A percentile compares a stretch with the other conserved stretches of the same genome.
Evolutionary conservation across 53 echinoderm and acorn worm genomes (phyloP).

Genomic region (Pentamera pediparva): DNA sequence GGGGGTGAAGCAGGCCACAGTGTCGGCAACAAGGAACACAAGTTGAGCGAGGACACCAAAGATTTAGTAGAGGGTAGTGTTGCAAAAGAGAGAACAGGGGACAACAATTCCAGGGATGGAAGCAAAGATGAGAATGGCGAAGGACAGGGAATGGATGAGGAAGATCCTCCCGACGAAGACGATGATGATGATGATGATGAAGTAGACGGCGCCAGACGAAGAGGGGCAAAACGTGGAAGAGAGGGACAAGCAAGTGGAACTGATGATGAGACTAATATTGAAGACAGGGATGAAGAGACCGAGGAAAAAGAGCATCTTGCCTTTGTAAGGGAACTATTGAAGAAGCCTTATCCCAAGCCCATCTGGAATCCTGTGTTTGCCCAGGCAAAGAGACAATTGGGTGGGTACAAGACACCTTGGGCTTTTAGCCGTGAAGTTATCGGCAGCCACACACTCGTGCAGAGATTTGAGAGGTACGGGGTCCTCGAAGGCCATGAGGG

Average conservation of each 20-base stretch:
- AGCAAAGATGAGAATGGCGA: background rate
- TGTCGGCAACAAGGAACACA: background rate
- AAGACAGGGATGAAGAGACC: slow-evolving; percentile 29
- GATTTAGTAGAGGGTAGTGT: background rate
- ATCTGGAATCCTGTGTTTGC: slow-evolving; percentile 60
- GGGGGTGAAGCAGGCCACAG: background rate
- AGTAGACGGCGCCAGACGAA: background rate
- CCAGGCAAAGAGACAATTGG: slow-evolving; percentile 58
- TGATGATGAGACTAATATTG: slow-evolving; percentile 42
- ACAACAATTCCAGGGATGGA: background rate
- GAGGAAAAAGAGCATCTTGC: slow-evolving; percentile 37
- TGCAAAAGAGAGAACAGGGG: background rate
- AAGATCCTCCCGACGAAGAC: background rate
- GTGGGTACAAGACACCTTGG: slow-evolving; percentile 26
- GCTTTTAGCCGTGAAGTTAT: slow-evolving; percentile 54
- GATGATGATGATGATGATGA: slow-evolving; percentile 7
- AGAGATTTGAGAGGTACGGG: slow-evolving; percentile 70
- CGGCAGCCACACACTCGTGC: slow-evolving; percentile 61
- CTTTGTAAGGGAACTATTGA: slow-evolving; percentile 63
- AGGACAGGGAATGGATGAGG: background rate
- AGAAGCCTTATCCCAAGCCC: slow-evolving; percentile 55
- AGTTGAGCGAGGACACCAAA: background rate
- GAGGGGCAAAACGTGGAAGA: background rate
- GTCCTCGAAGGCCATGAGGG: slow-evolving; percentile 78
- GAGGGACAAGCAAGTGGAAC: too few relatives aligned